These are phyloP conservation scores for Ormyrus thymus DNA, from an alignment of 2,888 invertebrate genomes.

Conservation along the genomic window DNA sequence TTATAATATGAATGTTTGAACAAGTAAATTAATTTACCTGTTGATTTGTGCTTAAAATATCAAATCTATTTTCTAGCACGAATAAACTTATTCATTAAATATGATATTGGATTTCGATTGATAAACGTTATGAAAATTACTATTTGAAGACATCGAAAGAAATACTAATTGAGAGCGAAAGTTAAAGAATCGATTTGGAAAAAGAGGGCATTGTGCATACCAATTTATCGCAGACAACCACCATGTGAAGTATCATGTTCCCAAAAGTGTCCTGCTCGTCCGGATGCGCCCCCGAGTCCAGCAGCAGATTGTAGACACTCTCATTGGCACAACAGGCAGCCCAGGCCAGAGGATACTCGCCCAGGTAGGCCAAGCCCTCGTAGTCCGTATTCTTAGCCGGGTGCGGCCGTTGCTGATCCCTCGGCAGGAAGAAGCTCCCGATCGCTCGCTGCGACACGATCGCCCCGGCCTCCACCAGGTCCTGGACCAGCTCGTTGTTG, in stretches of 20 bases:
- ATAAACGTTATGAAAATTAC: neutral
- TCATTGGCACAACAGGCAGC: constrained; percentile 98
- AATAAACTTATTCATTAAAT: neutral
- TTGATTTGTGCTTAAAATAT: too few species aligned
- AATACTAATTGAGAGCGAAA: neutral
- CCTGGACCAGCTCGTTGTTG: constrained; percentile 95
- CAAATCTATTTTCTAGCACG: neutral
- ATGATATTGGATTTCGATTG: neutral
- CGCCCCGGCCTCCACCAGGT: constrained; percentile 94
- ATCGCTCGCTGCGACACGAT: constrained; percentile 94
- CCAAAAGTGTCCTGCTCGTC: constrained; percentile 97
- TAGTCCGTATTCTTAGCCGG: constrained; percentile 92
- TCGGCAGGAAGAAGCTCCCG: constrained; percentile 96
- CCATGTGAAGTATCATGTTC: constrained; percentile 99
- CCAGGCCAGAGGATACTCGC: constrained; percentile 98
- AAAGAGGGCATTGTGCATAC: constrained; percentile 77
- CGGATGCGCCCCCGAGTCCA: constrained; percentile 95
- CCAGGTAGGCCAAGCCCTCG: constrained; percentile 97
- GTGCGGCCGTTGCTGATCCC: constrained; percentile 90
- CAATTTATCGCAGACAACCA: constrained; percentile 97
- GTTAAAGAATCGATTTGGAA: neutral
- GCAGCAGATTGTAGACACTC: constrained; percentile 95
- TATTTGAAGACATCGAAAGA: neutral
- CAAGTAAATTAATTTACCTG: too few species aligned
- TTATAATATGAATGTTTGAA: too few species aligned